A percentile compares a stretch with the other conserved stretches of the same genome.
Conservation (phyloP, 2,113 vertebrate genomes). For the Pelmatolapia mariae region DNA sequence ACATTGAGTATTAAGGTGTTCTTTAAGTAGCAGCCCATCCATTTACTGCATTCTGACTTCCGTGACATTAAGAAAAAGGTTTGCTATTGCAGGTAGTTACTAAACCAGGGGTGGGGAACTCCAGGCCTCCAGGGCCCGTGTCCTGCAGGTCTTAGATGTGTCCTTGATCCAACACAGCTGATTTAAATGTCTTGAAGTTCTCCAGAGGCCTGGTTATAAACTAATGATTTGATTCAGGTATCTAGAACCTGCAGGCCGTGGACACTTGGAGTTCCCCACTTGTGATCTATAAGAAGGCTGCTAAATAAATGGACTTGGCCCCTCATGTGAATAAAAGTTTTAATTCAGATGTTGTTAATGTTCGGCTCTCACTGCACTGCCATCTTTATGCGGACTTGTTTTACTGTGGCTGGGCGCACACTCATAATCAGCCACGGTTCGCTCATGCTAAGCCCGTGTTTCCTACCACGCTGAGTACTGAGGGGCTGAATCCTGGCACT, state of each 20-base stretch:
- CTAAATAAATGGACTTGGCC: fast-evolving
- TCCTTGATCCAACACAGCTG: not conserved
- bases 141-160: not conserved
- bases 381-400: not conserved
- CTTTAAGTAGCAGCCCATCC: not conserved
- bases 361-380: not conserved
- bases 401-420: not conserved
- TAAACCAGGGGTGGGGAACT: not conserved
- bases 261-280: not conserved
- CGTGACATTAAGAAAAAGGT: not conserved
- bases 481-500: not conserved
- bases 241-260: fast-evolving
- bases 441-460: not conserved
- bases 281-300: not conserved
- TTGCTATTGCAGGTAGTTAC: not conserved
- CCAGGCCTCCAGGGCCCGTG: fast-evolving
- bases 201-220: not conserved
- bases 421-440: not conserved
- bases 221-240: not conserved
- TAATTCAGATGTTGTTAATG: not conserved
- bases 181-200: not conserved
- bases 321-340: fast-evolving
- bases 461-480: fast-evolving
- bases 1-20: fast-evolving
- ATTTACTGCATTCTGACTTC: not conserved